These are phyloP conservation scores for Irena cyanogastra DNA, from an alignment of 2,113 vertebrate species.

Conservation along the genomic window DNA sequence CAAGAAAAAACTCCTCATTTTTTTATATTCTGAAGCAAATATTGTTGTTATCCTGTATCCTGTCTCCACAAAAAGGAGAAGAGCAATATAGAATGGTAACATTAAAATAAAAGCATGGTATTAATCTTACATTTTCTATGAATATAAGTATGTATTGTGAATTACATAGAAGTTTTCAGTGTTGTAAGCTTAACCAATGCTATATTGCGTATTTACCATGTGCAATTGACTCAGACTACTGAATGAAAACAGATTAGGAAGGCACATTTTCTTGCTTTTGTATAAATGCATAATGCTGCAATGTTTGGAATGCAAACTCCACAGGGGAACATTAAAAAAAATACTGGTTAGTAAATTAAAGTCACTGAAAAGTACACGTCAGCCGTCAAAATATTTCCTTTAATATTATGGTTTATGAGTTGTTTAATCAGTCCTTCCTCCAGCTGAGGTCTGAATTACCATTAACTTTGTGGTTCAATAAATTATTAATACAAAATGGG, in stretches of 20 bases:
- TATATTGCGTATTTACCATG: background rate
- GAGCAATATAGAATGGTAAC: background rate
- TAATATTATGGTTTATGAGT: background rate
- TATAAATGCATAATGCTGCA: background rate
- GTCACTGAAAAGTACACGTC: background rate
- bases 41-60: background rate
- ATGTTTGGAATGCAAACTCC: slow-evolving; percentile 1
- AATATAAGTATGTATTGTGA: background rate
- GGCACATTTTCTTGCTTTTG: background rate
- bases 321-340: background rate
- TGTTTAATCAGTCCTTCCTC: background rate
- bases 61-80: background rate
- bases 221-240: background rate
- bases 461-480: background rate
- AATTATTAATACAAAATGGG: slow-evolving; percentile 1
- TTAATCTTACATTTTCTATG: background rate
- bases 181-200: background rate
- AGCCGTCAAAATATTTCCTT: background rate
- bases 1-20: background rate
- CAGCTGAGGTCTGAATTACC: background rate
- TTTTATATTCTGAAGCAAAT: background rate
- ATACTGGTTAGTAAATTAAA: slow-evolving; percentile 6
- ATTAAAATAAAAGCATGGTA: background rate
- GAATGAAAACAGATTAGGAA: background rate
- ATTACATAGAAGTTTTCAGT: background rate